Evolutionary conservation across 1,140 invertebrate species (phyloP).

Genomic region (Euura lappo): DNA sequence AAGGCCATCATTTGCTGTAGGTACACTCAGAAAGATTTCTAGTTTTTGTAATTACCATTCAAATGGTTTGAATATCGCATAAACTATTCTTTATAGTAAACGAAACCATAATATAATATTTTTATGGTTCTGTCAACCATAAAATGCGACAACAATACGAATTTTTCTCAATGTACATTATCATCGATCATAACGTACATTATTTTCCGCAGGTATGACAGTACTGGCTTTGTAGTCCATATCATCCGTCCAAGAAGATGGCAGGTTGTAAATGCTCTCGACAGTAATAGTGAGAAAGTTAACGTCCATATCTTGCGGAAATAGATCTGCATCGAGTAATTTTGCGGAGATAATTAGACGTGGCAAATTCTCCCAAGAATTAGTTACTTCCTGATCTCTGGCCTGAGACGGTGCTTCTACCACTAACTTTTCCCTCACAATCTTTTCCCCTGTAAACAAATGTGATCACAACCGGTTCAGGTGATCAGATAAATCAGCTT

Average conservation of each 20-base stretch:
- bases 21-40: no score
- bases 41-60: no score
- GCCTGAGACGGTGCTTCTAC: conserved; percentile 29
- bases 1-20: no score
- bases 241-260: conserved; percentile 26
- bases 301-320: conserved; percentile 11
- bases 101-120: no score
- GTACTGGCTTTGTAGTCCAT: conserved; percentile 36
- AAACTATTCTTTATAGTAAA: no score
- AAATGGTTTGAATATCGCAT: no score
- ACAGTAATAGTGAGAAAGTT: conserved; percentile 41
- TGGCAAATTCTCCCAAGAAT: conserved; percentile 40
- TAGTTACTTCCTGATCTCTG: conserved; percentile 20
- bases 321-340: conserved; percentile 13
- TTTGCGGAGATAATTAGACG: conserved; percentile 24
- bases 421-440: conserved; percentile 30
- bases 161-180: no score
- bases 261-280: conserved; percentile 42
- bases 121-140: no score
- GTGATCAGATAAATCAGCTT: neutral
- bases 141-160: no score
- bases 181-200: no score
- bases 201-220: conserved; percentile 9
- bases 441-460: conserved; percentile 31
- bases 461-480: neutral